Evolutionary conservation across 2,888 invertebrate species (phyloP).

Genomic region (Erebia aethiops): DNA sequence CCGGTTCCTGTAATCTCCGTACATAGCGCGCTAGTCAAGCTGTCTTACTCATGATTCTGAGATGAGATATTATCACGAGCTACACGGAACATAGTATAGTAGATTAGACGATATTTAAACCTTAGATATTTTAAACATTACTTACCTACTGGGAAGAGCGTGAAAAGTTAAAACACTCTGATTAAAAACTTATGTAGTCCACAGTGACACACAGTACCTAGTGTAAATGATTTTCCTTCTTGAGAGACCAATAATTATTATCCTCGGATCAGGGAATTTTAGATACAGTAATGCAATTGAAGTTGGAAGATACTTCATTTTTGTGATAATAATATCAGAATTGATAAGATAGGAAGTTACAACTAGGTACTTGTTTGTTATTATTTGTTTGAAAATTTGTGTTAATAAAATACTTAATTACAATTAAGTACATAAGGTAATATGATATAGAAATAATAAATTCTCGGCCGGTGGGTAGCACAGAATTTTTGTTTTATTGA

Average conservation of each 20-base stretch:
- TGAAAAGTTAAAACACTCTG: not conserved
- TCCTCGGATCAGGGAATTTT: too few relatives aligned
- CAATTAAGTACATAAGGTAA: too few relatives aligned
- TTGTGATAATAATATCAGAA: too few relatives aligned
- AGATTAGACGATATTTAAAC: not conserved
- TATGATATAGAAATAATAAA: not conserved
- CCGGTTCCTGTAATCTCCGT: slow-evolving; percentile 19
- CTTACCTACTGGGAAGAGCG: not conserved
- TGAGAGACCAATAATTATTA: too few relatives aligned
- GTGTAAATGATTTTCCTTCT: too few relatives aligned
- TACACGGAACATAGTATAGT: not conserved
- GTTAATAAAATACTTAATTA: too few relatives aligned
- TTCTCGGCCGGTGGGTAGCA: not conserved
- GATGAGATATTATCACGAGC: slow-evolving; percentile 14
- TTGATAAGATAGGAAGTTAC: too few relatives aligned
- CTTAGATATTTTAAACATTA: not conserved
- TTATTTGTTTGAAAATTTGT: too few relatives aligned
- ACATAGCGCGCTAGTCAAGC: slow-evolving; percentile 3
- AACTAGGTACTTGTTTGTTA: too few relatives aligned
- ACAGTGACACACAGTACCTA: too few relatives aligned
- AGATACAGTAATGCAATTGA: not conserved
- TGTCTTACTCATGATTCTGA: slow-evolving; percentile 12
- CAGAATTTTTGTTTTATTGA: not conserved
- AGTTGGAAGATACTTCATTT: not conserved
- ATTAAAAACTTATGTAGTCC: not conserved